phyloP scores from a whole-genome alignment of 2,888 invertebrate species.

The Megastigmus dorsalis region DNA sequence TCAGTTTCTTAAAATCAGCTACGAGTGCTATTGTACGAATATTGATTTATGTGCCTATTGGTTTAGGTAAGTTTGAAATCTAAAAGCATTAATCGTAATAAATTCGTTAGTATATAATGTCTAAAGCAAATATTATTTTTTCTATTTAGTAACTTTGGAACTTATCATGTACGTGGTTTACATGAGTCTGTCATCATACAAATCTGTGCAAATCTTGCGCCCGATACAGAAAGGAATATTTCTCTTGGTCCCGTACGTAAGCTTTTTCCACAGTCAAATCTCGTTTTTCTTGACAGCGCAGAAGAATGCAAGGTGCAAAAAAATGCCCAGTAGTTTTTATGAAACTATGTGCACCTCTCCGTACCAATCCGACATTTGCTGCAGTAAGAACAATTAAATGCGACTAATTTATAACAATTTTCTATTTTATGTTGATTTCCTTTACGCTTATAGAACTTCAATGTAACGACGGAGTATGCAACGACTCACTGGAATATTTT shows the following conservation, averaged over 20 bases:
- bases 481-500: slow-evolving; percentile 65
- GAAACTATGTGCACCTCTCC: slow-evolving; percentile 56
- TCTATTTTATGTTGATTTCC: not conserved
- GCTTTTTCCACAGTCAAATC: slow-evolving; percentile 67
- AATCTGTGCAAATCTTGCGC: slow-evolving; percentile 56
- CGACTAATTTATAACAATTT: not conserved
- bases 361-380: slow-evolving; percentile 60
- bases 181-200: slow-evolving; percentile 45
- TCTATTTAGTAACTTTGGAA: slow-evolving; percentile 60
- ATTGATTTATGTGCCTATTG: slow-evolving; percentile 63
- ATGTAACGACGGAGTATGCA: slow-evolving; percentile 65
- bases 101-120: too few species aligned
- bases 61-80: slow-evolving; percentile 62
- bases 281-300: slow-evolving; percentile 63
- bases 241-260: slow-evolving; percentile 67
- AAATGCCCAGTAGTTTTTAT: slow-evolving; percentile 62
- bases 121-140: too few species aligned
- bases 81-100: too few species aligned
- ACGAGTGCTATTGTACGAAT: slow-evolving; percentile 60
- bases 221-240: slow-evolving; percentile 64
- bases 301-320: slow-evolving; percentile 67
- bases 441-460: slow-evolving; percentile 60
- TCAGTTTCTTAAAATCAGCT: slow-evolving; percentile 66
- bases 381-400: slow-evolving; percentile 60
- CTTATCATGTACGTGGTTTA: slow-evolving; percentile 60